Percentiles rank a stretch among this genome's conserved stretches.
These are phyloP conservation scores for Reinhardtius hippoglossoides DNA, from an alignment of 2,113 vertebrate genomes.

Conservation along the genomic window DNA sequence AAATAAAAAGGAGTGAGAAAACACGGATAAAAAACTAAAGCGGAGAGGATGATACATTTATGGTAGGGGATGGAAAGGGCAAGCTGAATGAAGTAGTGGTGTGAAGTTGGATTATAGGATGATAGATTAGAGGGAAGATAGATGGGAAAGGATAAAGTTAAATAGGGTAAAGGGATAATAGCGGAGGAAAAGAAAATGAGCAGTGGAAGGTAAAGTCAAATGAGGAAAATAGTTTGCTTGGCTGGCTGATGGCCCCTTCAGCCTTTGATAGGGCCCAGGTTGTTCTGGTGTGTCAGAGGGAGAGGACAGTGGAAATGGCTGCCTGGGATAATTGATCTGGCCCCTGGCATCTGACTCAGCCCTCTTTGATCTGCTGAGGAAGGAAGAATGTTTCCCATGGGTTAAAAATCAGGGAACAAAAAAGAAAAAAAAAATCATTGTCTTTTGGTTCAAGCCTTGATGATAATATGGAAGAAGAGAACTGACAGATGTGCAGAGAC, in stretches of 20 bases:
- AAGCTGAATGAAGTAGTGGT: conserved; percentile 23
- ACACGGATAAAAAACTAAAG: background rate
- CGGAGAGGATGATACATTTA: conserved; percentile 7
- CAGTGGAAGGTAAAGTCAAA: conserved; percentile 58
- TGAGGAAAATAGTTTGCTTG: conserved; percentile 60
- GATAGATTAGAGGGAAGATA: conserved; percentile 21
- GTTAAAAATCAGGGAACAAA: conserved; percentile 55
- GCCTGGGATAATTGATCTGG: conserved; percentile 77
- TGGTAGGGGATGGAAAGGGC: conserved; percentile 27
- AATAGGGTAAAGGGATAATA: conserved; percentile 50
- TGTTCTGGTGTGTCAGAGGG: conserved; percentile 65
- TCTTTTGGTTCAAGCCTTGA: conserved; percentile 30
- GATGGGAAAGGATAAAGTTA: conserved; percentile 39
- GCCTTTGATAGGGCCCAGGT: conserved; percentile 73
- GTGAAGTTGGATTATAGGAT: conserved; percentile 52
- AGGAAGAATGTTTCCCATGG: conserved; percentile 65
- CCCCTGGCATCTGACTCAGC: conserved; percentile 63
- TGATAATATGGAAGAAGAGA: conserved; percentile 32
- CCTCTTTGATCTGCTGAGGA: conserved; percentile 73
- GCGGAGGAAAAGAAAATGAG: conserved; percentile 60
- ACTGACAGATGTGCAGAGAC: conserved; percentile 29
- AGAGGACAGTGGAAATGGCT: conserved; percentile 75
- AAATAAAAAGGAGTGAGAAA: conserved; percentile 19
- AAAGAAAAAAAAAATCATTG: conserved; percentile 16
- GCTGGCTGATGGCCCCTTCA: conserved; percentile 58